Evolutionary conservation across 2,888 invertebrate genomes (phyloP), one percentile per base, ranked within the genome.

Genomic region (Gortyna flavago): DNA sequence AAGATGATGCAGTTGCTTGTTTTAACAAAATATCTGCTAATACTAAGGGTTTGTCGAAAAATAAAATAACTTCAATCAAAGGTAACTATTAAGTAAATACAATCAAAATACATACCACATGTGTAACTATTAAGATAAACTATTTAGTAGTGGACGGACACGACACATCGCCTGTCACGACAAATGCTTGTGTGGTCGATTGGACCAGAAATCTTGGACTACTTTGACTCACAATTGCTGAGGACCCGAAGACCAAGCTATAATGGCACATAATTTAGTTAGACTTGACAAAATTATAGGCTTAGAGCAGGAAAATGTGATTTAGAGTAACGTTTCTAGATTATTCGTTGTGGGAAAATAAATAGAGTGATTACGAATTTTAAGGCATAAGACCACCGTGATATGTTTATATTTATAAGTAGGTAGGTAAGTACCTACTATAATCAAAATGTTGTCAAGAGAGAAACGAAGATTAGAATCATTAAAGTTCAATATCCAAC

Each of bases 201-300:
- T 6, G 51, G 35, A 72, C 94, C 91, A 93, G 29, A 75, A 82
- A 89, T 71, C 68, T 68, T 84, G 91, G 80, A 77, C 91, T 80
- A 81, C 71, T 85, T 83, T 84, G 84, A 81, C 77, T 85, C 64
- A 74, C 79, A 51, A 68, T 68, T 41, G 57, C 65, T 72, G 73
- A 85, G 72, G 65, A 72, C 41, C 54, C 54, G 80, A 71, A 85
- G 92, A 21, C 89, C 92, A 86, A 61, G 21, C 5, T 82, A 79
- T 21, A 85, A 73, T 91, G 92, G 93, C 35, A 75, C 6, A 51
- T 65, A 76, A 77, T 67, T 89, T 87, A 89, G 88, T n/a, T n/a
- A 82, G 80, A 89, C 82, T 90, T 89, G 89, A 91, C 89, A 90
- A 94, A 95, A 95, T 95, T 93, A 94, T 93, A 93, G 92, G 88